Conservation (phyloP, 35 echinoderm and acorn worm species). For the Lytechinus pictus region DNA sequence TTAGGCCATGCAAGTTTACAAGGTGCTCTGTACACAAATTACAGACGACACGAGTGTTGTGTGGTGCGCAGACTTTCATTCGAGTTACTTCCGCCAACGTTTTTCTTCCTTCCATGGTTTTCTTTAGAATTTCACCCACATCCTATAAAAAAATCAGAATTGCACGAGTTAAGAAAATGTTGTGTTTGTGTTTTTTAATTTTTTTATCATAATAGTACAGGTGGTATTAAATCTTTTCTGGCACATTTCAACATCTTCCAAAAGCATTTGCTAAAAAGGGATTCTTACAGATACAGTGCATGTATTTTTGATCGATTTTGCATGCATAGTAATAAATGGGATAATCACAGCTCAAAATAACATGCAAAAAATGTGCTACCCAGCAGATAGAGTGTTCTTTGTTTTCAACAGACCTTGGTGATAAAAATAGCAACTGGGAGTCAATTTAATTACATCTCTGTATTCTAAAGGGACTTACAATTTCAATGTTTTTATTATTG, state of each 20-base stretch:
- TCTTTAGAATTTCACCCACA: conserved; percentile 3
- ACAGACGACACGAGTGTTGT: neutral
- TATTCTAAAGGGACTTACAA: too few species aligned
- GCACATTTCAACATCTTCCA: conserved; percentile 14
- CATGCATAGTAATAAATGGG: too few species aligned
- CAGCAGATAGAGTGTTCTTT: too few species aligned
- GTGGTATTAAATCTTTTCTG: neutral
- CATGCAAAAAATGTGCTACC: too few species aligned
- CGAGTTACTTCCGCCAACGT: neutral
- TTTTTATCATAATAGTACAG: neutral
- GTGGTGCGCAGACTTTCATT: conserved; percentile 18
- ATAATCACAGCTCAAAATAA: too few species aligned
- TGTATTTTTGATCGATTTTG: too few species aligned
- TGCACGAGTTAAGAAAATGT: neutral
- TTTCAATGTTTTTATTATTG: too few species aligned
- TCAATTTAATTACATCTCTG: too few species aligned
- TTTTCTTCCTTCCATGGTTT: neutral
- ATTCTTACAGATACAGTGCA: too few species aligned
- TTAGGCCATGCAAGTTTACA: conserved; percentile 10
- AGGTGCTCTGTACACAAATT: conserved; percentile 17
- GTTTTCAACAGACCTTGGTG: too few species aligned
- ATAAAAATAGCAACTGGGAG: too few species aligned
- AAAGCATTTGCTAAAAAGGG: too few species aligned
- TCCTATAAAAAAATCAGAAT: neutral
- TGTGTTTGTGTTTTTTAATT: neutral